Conservation (phyloP, 1,140 invertebrate species). For the Camponotus floridanus region DNA sequence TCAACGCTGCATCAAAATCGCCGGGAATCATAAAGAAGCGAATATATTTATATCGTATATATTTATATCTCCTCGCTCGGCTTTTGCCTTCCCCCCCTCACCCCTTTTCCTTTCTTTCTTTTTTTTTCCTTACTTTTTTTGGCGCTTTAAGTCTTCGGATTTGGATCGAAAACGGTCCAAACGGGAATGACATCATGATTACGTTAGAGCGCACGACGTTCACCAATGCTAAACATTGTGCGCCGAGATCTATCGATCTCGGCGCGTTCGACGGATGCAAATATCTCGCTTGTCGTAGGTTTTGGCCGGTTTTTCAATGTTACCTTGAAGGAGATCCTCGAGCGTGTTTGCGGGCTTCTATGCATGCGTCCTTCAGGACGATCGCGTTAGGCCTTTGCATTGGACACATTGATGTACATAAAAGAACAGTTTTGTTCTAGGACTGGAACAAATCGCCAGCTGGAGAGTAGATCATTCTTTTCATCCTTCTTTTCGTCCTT, state of each 20-base stretch:
- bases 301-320: conserved; percentile 4
- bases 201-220: neutral
- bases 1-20: conserved; percentile 75
- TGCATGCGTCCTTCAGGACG: conserved; percentile 54
- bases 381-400: conserved; percentile 41
- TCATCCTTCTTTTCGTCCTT: neutral
- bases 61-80: neutral
- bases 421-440: conserved; percentile 44
- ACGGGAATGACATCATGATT: conserved; percentile 27
- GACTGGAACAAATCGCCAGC: conserved; percentile 7
- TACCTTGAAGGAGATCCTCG: conserved; percentile 56
- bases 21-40: conserved; percentile 26
- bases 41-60: conserved; percentile 69
- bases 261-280: conserved; percentile 20
- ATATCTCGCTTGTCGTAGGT: conserved; percentile 61
- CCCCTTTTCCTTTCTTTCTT: too few relatives aligned
- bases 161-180: neutral
- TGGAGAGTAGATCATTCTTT: neutral
- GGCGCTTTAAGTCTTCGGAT: neutral
- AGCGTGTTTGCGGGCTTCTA: conserved; percentile 17
- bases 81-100: neutral
- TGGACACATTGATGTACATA: conserved; percentile 24
- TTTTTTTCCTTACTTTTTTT: neutral
- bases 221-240: neutral
- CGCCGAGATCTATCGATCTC: neutral